Evolutionary conservation across 2,888 invertebrate species (phyloP).

Genomic region (Cerastis leucographa): DNA sequence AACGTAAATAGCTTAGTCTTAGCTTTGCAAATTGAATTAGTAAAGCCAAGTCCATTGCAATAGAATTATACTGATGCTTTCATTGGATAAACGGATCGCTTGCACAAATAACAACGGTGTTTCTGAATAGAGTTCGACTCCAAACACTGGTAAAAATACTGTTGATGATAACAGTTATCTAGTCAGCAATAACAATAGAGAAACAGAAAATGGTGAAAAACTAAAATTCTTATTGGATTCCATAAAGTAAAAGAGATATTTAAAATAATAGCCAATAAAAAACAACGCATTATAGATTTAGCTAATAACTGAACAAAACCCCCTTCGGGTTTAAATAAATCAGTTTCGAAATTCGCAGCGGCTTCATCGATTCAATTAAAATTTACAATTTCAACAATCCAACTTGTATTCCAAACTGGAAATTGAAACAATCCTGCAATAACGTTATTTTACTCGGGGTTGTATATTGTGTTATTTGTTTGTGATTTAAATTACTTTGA

Average conservation of each 20-base stretch:
- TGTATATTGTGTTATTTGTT: slow-evolving; percentile 28
- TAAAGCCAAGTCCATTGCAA: slow-evolving; percentile 76
- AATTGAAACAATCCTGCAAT: slow-evolving; percentile 38
- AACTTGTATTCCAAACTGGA: slow-evolving; percentile 44
- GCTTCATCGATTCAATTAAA: slow-evolving; percentile 26
- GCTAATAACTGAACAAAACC: not conserved
- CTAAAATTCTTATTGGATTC: not conserved
- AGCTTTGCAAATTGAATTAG: slow-evolving; percentile 84
- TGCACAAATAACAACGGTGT: slow-evolving; percentile 24
- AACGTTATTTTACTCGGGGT: slow-evolving; percentile 24
- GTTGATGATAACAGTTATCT: not conserved
- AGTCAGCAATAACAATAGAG: not conserved
- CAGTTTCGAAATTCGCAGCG: slow-evolving; percentile 21
- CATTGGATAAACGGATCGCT: slow-evolving; percentile 73
- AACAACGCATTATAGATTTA: not conserved
- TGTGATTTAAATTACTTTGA: slow-evolving; percentile 37
- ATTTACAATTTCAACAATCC: slow-evolving; percentile 34
- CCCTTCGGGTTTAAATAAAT: slow-evolving; percentile 11
- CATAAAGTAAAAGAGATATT: not conserved
- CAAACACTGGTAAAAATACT: slow-evolving; percentile 1
- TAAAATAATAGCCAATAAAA: not conserved
- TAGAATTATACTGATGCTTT: slow-evolving; percentile 74
- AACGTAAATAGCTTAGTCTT: slow-evolving; percentile 69
- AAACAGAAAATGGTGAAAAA: not conserved
- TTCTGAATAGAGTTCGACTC: slow-evolving; percentile 2